A percentile compares a stretch with the other conserved stretches of the same genome.
Conservation (phyloP, 2,797 vertebrate genomes). For the Loris lydekkerianus region DNA sequence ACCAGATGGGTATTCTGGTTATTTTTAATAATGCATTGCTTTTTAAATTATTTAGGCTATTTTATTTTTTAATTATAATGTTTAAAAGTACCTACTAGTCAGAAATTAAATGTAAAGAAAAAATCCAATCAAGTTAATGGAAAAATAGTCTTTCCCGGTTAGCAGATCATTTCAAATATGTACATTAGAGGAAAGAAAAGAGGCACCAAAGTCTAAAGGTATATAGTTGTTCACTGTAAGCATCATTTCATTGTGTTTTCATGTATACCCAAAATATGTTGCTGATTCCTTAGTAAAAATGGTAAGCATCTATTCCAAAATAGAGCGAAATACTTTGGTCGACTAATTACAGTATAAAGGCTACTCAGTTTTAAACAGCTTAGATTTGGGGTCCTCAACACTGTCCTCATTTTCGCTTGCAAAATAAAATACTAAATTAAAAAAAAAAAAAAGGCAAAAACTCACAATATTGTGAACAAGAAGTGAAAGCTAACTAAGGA, state of each 20-base stretch:
- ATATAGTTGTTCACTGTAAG: not conserved
- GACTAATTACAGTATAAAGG: not conserved
- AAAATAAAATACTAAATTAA: constrained; percentile 1
- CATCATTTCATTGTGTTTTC: not conserved
- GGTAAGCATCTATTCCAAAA: not conserved
- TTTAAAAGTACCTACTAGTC: constrained; percentile 56
- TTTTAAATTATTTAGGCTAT: constrained; percentile 63
- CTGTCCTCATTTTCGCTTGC: not conserved
- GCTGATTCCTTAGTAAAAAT: not conserved
- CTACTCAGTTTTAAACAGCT: not conserved
- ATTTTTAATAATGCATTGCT: constrained; percentile 56
- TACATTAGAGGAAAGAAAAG: constrained; percentile 14
- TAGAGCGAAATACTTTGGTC: not conserved
- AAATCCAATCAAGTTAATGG: constrained; percentile 56
- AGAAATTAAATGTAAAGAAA: constrained; percentile 69
- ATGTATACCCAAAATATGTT: not conserved
- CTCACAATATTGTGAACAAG: not conserved
- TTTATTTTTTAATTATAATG: constrained; percentile 70
- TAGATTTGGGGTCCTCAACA: not conserved
- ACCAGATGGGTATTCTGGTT: constrained; percentile 61
- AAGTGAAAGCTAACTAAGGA: not conserved
- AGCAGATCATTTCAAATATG: constrained; percentile 15
- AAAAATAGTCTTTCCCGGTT: constrained; percentile 53
- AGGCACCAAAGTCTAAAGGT: not conserved
- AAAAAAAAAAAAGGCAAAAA: not conserved